Evolutionary conservation across 2,797 vertebrate species (phyloP).

Genomic region (Smutsia temminckii): DNA sequence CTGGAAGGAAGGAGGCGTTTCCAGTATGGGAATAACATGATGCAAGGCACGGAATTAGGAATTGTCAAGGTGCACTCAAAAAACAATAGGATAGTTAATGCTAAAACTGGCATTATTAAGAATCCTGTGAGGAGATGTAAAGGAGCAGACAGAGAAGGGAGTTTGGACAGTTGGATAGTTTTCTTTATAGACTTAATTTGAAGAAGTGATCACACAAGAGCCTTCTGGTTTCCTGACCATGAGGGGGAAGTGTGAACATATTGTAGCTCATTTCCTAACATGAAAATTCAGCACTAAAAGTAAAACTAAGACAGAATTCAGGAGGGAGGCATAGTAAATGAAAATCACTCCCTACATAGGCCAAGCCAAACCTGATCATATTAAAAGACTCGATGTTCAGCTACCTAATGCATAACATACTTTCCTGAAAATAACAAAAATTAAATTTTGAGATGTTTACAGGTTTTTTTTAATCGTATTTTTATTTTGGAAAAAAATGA

Average conservation of each 20-base stretch:
- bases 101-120: background rate
- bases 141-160: background rate
- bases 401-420: background rate
- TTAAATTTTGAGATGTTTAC: background rate
- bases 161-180: background rate
- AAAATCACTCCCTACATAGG: background rate
- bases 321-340: background rate
- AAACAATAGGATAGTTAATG: background rate
- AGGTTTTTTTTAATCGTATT: background rate
- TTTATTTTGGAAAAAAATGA: slow-evolving; percentile 24
- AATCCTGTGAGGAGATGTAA: background rate
- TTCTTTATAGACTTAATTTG: slow-evolving; percentile 15
- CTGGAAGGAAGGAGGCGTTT: background rate
- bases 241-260: background rate
- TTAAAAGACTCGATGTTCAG: background rate
- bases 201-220: slow-evolving; percentile 24
- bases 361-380: background rate
- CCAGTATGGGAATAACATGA: background rate
- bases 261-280: background rate
- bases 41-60: background rate
- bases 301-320: background rate
- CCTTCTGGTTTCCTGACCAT: background rate
- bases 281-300: background rate
- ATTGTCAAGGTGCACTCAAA: background rate
- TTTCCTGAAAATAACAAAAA: background rate